These are phyloP conservation scores for Rhinogobius similis DNA, from an alignment of 2,113 vertebrate genomes.

Conservation along the genomic window DNA sequence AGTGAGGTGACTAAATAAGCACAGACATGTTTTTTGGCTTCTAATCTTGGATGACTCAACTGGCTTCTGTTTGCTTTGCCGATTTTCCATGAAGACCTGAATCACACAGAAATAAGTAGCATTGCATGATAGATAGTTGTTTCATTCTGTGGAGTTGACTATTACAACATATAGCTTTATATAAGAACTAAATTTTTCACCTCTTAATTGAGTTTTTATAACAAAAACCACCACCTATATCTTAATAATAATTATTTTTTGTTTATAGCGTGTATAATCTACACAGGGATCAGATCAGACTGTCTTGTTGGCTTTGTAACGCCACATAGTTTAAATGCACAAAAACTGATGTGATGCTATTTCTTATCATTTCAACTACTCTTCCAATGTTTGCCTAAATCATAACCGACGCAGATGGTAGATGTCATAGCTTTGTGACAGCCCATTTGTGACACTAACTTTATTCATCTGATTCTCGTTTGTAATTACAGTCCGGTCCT, in stretches of 20 bases:
- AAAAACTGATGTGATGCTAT: not conserved
- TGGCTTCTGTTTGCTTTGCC: conserved; percentile 31
- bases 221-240: too few species aligned
- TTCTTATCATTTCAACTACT: not conserved
- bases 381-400: not conserved
- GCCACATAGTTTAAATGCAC: conserved; percentile 1
- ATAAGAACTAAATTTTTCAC: too few species aligned
- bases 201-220: too few species aligned
- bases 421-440: not conserved
- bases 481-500: conserved; percentile 57
- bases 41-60: conserved; percentile 29
- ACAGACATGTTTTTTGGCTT: conserved; percentile 59
- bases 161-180: not conserved
- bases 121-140: conserved; percentile 7
- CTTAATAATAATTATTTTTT: not conserved
- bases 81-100: conserved; percentile 32
- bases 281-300: not conserved
- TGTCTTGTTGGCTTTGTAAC: not conserved
- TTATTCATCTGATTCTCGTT: conserved; percentile 14
- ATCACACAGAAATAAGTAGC: conserved; percentile 3
- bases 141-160: conserved; percentile 16
- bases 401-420: not conserved
- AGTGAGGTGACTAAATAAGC: conserved; percentile 33
- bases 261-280: not conserved
- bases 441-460: not conserved